Conservation (phyloP, 2,797 vertebrate genomes). For the Brotogeris chrysoptera region DNA sequence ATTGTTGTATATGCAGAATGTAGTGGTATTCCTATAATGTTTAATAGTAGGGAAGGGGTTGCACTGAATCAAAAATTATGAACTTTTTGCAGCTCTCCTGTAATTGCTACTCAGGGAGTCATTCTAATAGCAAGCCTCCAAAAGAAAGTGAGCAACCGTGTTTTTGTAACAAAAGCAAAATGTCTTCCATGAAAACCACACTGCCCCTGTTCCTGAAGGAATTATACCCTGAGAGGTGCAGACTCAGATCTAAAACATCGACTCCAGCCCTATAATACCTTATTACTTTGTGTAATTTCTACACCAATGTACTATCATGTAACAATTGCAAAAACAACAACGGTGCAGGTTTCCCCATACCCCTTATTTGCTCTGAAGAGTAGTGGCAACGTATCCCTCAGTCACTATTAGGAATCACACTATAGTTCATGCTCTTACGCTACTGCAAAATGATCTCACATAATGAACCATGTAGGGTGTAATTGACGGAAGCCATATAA, state of each 20-base stretch:
- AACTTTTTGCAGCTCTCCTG: conserved; percentile 72
- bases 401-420: neutral
- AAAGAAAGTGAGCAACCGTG: conserved; percentile 22
- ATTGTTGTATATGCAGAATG: conserved; percentile 62
- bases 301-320: neutral
- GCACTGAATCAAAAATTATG: conserved; percentile 78
- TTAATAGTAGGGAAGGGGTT: conserved; percentile 73
- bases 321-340: conserved; percentile 41
- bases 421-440: neutral
- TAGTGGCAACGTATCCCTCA: neutral
- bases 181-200: conserved; percentile 18
- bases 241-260: neutral
- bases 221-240: neutral
- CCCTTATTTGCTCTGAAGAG: conserved; percentile 36
- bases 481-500: conserved; percentile 39
- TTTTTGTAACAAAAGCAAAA: conserved; percentile 34
- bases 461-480: neutral
- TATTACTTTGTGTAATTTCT: neutral
- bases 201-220: neutral
- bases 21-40: conserved; percentile 70
- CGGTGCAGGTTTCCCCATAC: conserved; percentile 1
- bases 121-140: conserved; percentile 42
- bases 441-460: conserved; percentile 27
- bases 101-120: conserved; percentile 75
- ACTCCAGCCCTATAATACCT: neutral